phyloP scores from a whole-genome alignment of 2,888 invertebrate genomes.

The Pecten maximus region DNA sequence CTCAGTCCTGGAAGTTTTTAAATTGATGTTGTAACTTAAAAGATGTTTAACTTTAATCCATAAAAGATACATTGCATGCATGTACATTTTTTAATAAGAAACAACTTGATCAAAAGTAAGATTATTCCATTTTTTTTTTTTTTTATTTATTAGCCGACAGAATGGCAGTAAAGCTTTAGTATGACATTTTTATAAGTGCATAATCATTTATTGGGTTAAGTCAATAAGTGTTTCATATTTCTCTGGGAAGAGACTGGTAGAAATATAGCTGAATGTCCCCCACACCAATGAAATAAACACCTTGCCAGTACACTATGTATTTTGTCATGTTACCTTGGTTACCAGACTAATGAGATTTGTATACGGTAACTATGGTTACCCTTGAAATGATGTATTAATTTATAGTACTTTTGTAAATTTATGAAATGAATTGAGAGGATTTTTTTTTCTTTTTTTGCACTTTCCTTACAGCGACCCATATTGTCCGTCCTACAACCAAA shows the following conservation, averaged over 20 bases:
- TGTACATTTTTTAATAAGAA: too few species aligned
- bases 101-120: not conserved
- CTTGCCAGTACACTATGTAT: constrained; percentile 3
- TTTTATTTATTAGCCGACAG: too few species aligned
- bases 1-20: too few species aligned
- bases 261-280: not conserved
- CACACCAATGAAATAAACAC: not conserved
- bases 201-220: not conserved
- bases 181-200: not conserved
- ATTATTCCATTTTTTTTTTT: not conserved
- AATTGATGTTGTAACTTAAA: too few species aligned
- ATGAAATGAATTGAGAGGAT: not conserved
- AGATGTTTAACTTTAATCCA: too few species aligned
- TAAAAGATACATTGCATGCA: too few species aligned
- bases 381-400: not conserved
- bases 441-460: not conserved
- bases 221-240: not conserved
- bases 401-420: constrained; percentile 2
- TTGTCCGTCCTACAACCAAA: not conserved
- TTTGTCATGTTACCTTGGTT: not conserved
- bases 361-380: not conserved
- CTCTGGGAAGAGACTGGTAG: not conserved
- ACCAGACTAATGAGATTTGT: not conserved
- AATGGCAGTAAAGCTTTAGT: not conserved
- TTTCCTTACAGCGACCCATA: constrained; percentile 8